phyloP scores from a whole-genome alignment of 2,113 vertebrate species.

The Bungarus multicinctus region DNA sequence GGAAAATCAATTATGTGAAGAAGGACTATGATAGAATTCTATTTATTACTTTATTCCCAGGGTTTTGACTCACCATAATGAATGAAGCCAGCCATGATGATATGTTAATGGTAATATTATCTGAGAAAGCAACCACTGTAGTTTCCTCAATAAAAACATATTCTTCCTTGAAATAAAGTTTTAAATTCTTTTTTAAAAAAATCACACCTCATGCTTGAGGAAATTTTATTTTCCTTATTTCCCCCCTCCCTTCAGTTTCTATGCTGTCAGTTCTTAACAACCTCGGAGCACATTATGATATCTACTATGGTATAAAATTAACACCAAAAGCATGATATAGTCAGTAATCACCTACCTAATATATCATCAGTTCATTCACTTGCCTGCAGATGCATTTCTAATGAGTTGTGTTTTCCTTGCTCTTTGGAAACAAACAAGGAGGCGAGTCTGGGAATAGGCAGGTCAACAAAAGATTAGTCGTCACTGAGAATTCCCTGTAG shows the following conservation, averaged over 20 bases:
- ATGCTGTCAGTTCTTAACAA: not conserved
- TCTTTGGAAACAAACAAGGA: not conserved
- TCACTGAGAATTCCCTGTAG: not conserved
- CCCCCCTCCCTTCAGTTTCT: too few relatives aligned
- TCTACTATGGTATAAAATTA: not conserved
- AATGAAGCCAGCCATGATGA: not conserved
- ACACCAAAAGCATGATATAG: not conserved
- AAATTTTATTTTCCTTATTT: not conserved
- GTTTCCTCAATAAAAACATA: not conserved
- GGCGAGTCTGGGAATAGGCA: not conserved
- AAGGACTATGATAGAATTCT: not conserved
- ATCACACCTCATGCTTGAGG: not conserved
- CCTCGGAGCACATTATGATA: not conserved
- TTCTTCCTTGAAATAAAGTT: not conserved
- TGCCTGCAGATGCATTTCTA: not conserved
- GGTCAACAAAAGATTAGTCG: not conserved
- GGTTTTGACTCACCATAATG: not conserved
- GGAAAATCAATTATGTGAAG: not conserved
- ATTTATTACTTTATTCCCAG: not conserved
- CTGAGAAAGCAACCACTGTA: not conserved
- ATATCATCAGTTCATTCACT: not conserved
- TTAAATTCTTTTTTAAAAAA: not conserved
- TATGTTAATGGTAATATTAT: not conserved
- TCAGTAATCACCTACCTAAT: not conserved
- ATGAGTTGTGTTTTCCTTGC: not conserved